Conservation (phyloP, 2,888 invertebrate species). For the Lepetodrilus schrolli region DNA sequence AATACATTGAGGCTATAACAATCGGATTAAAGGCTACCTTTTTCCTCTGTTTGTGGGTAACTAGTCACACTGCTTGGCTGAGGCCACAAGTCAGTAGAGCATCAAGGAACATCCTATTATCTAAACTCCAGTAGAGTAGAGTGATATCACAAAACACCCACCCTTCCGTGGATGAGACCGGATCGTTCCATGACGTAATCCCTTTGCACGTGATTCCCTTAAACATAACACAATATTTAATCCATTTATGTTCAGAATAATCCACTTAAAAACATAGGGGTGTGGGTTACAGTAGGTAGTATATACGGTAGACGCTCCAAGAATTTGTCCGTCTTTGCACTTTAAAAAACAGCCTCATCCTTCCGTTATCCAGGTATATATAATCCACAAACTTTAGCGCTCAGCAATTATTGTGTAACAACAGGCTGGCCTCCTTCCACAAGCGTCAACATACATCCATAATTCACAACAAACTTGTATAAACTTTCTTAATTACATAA, state of each 20-base stretch:
- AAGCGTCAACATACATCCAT: constrained; percentile 20
- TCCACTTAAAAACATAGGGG: neutral
- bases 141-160: constrained; percentile 17
- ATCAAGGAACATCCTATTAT: too few species aligned
- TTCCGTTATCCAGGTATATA: too few species aligned
- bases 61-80: too few species aligned
- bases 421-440: neutral
- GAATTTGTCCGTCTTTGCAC: constrained; percentile 9
- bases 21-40: too few species aligned
- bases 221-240: neutral
- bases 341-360: constrained; percentile 10
- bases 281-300: neutral
- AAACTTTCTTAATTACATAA: constrained; percentile 27
- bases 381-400: too few species aligned
- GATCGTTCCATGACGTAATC: neutral
- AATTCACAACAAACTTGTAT: constrained; percentile 26
- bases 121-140: too few species aligned
- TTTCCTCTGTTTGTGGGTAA: too few species aligned
- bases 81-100: too few species aligned
- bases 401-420: neutral
- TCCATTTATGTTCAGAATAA: constrained; percentile 1
- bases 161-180: neutral
- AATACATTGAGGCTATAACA: too few species aligned
- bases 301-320: constrained; percentile 13
- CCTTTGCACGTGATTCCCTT: neutral